Evolutionary conservation across 2,113 vertebrate genomes (phyloP).

Genomic region (Amphilophus citrinellus): DNA sequence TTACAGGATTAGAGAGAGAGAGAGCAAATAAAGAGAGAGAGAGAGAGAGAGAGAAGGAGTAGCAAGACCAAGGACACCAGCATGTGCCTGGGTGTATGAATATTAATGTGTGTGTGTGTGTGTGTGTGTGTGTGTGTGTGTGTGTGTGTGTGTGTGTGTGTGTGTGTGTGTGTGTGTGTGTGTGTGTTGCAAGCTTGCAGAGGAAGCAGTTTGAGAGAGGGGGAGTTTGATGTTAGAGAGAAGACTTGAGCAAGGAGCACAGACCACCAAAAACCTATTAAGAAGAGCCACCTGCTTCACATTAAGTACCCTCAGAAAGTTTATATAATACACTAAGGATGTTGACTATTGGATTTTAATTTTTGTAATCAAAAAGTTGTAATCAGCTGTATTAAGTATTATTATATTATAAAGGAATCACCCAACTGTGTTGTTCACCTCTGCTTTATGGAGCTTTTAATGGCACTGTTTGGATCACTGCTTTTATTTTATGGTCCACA

Average conservation of each 20-base stretch:
- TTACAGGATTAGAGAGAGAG: slow-evolving; percentile 62
- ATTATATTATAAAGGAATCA: not conserved
- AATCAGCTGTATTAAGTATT: not conserved
- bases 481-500: not conserved
- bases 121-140: no score
- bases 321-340: not conserved
- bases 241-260: slow-evolving; percentile 1
- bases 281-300: slow-evolving; percentile 32
- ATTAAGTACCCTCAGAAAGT: not conserved
- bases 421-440: not conserved
- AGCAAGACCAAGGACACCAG: slow-evolving; percentile 36
- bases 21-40: slow-evolving; percentile 18
- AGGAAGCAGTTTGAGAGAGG: slow-evolving; percentile 31
- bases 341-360: not conserved
- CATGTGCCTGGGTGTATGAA: slow-evolving; percentile 32
- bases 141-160: no score
- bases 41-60: slow-evolving; percentile 1
- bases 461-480: not conserved
- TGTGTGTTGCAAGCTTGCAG: slow-evolving; percentile 22
- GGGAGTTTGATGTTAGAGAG: slow-evolving; percentile 26
- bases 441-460: not conserved
- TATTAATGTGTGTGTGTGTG: no score
- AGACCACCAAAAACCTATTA: slow-evolving; percentile 27
- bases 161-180: no score
- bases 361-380: not conserved